These are phyloP conservation scores for Spongilla lacustris DNA, from an alignment of 37 sponge, comb jelly and placozoan genomes.

Conservation along the genomic window DNA sequence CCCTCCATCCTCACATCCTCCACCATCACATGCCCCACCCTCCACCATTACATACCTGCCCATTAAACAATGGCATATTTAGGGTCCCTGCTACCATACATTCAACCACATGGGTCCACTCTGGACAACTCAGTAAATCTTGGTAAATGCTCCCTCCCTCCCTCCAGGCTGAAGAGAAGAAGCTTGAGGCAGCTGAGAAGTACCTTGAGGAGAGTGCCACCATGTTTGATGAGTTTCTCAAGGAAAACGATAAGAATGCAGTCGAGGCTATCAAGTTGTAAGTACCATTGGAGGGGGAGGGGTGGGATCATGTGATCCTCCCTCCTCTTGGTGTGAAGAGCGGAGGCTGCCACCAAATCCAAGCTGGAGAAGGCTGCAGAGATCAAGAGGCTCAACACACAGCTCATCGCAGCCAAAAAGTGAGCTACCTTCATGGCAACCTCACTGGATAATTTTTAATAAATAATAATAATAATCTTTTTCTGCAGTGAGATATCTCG, in stretches of 20 bases:
- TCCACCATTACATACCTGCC: too few relatives aligned
- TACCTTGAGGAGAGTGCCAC: conserved; percentile 92
- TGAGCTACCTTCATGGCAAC: not conserved
- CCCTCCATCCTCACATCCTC: not conserved
- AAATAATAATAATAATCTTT: not conserved
- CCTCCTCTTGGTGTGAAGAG: conserved; percentile 36
- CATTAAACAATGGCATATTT: too few relatives aligned
- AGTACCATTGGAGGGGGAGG: not conserved
- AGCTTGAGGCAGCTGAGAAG: conserved; percentile 90
- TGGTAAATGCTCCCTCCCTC: too few relatives aligned
- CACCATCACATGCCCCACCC: too few relatives aligned
- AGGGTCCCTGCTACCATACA: too few relatives aligned
- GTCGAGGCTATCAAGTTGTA: conserved; percentile 94
- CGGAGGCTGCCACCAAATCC: conserved; percentile 89
- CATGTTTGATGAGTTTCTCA: conserved; percentile 96
- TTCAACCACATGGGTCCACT: too few relatives aligned
- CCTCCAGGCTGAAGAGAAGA: conserved; percentile 84
- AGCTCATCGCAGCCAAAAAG: conserved; percentile 85
- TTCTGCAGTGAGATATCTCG: conserved; percentile 88
- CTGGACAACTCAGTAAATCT: too few relatives aligned
- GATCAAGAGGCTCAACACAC: conserved; percentile 90
- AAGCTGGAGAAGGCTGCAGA: conserved; percentile 93
- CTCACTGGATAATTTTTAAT: not conserved
- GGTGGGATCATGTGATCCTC: too few relatives aligned
- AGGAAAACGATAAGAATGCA: conserved; percentile 95